Evolutionary conservation across 2,888 invertebrate species (phyloP).

Genomic region (Oxyteleia sp.): DNA sequence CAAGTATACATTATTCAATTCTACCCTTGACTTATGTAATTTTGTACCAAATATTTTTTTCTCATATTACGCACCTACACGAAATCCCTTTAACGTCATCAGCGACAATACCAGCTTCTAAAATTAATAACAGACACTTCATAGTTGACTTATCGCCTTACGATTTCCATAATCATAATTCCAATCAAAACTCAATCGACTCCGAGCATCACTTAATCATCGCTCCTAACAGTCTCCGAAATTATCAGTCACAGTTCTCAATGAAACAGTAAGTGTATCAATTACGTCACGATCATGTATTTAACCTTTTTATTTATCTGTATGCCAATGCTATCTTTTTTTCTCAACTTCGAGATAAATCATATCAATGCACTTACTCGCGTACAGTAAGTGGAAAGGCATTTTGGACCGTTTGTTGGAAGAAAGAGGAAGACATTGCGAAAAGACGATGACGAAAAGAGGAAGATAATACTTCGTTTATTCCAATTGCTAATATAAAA

Average conservation of each 20-base stretch:
- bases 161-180: conserved; percentile 10
- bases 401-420: neutral
- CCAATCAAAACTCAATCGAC: conserved; percentile 7
- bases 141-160: conserved; percentile 1
- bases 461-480: no score
- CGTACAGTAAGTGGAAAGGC: neutral
- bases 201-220: conserved; percentile 14
- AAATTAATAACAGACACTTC: no score
- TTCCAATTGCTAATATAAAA: no score
- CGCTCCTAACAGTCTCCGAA: neutral
- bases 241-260: conserved; percentile 32
- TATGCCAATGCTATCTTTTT: neutral
- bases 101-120: no score
- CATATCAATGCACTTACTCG: conserved; percentile 23
- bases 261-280: conserved; percentile 25
- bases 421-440: no score
- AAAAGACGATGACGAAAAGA: neutral
- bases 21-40: no score
- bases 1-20: no score
- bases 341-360: conserved; percentile 9
- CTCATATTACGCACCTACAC: no score
- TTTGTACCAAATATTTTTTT: no score
- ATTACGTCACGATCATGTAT: conserved; percentile 2
- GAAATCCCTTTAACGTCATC: no score
- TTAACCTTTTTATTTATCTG: conserved; percentile 18